These are phyloP conservation scores for Bombus ignitus DNA, from an alignment of 1,140 invertebrate genomes.

Conservation along the genomic window DNA sequence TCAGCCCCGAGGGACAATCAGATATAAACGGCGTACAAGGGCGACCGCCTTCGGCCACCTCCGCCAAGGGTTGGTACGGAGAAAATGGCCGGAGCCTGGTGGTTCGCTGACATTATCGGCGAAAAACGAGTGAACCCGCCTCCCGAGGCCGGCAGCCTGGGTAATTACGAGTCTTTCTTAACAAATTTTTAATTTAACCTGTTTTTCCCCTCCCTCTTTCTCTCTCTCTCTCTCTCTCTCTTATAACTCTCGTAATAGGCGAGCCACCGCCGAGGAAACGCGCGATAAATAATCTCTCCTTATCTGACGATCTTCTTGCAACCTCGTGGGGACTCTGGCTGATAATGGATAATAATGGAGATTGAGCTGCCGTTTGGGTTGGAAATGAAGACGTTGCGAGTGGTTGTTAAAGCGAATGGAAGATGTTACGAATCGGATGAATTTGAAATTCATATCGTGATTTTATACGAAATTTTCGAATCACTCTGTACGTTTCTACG, in stretches of 20 bases:
- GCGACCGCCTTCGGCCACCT: conserved; percentile 64
- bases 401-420: too few relatives aligned
- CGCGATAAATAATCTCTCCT: conserved; percentile 39
- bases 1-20: conserved; percentile 71
- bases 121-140: conserved; percentile 59
- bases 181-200: conserved; percentile 74
- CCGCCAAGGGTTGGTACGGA: conserved; percentile 59
- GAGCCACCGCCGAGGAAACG: neutral
- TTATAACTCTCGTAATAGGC: neutral
- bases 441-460: neutral
- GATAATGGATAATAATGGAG: neutral
- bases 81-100: conserved; percentile 59
- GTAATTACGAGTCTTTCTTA: conserved; percentile 71
- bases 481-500: neutral
- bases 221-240: too few relatives aligned
- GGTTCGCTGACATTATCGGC: conserved; percentile 59
- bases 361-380: neutral
- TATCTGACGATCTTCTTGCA: conserved; percentile 11
- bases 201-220: neutral
- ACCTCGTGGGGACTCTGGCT: too few relatives aligned
- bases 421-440: neutral
- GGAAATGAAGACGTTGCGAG: neutral
- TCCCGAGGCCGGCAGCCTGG: conserved; percentile 31
- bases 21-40: conserved; percentile 69
- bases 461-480: neutral